Base-by-base conservation (phyloP, 2,113 vertebrate genomes). In the Spilogale gracilis region DNA sequence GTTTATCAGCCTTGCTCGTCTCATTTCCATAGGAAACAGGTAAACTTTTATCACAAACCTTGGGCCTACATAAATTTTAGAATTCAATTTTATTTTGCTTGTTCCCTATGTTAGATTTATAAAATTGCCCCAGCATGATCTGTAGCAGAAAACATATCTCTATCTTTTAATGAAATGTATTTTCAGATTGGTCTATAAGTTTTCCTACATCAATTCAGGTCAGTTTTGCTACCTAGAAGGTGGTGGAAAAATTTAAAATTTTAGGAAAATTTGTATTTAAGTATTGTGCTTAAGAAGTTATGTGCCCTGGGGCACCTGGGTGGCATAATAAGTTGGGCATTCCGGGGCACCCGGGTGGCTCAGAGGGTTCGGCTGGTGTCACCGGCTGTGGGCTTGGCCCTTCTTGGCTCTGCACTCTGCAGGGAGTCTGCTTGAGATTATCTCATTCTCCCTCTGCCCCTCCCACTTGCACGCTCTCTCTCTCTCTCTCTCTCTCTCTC, bases 11-110 rank as follows among this genome's bases (percentile, higher is more conserved):
- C 8, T 89, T 71, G 54, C 14, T 74, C 30, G 50, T 43, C 1
- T 74, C 13, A 63, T 32, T 61, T 93, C 76, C 76, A 5, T 32
- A n/a, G 54, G 63, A 93, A 95, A 85, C 8, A 74, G 16, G 9
- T 16, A 18, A 25, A n/a, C 8, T 52, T 97, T 80, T 80, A 81
- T 84, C 3, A 9, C 14, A 90, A 84, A 76, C 1, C 32, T 86
- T 58, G 4, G 11, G 17, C 18, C 0, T 43, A 58, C 13, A 20
- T 79, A 17, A 45, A 82, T 84, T 80, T 95, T 20, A 94, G 17
- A 89, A 81, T 85, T 82, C 18, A 56, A 54, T 81, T 74, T 79
- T 79, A 90, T 69, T 94, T 96, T 87, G 16, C 7, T 17, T 86
- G 9, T 79, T 73, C 1, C n/a, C 8, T 1, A 17, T 69, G 12